phyloP scores from a whole-genome alignment of 2,888 invertebrate species.

The Folsomia manolachei region DNA sequence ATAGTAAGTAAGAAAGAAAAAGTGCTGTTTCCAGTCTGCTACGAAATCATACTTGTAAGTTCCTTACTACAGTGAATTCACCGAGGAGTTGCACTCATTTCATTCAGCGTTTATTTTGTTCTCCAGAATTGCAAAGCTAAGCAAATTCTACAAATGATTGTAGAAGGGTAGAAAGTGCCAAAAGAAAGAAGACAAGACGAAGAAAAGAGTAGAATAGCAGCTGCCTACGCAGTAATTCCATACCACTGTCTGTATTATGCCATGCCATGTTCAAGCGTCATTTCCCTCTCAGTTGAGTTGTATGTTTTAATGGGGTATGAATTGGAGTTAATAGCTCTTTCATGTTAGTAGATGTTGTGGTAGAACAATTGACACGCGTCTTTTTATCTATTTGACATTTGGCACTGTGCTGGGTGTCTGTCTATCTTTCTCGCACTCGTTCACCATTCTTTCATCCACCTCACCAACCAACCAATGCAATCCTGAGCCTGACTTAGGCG shows the following conservation, averaged over 20 bases:
- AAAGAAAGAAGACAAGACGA: background rate
- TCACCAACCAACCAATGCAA: background rate
- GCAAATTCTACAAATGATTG: background rate
- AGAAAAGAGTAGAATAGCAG: background rate
- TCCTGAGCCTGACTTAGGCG: too few relatives aligned
- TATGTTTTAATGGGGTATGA: slow-evolving; percentile 24
- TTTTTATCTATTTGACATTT: slow-evolving; percentile 21
- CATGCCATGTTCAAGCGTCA: background rate
- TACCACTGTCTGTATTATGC: background rate
- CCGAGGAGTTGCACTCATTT: too few relatives aligned
- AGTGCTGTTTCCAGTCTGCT: background rate
- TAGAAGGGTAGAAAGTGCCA: background rate
- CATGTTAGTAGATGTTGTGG: slow-evolving; percentile 20
- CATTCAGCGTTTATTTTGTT: background rate
- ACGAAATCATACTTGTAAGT: too few relatives aligned
- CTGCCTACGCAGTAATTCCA: background rate
- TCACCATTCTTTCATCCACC: background rate
- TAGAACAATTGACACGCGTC: slow-evolving; percentile 26
- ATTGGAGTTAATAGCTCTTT: slow-evolving; percentile 18
- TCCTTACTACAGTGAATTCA: too few relatives aligned
- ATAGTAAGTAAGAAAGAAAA: background rate
- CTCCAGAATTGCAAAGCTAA: slow-evolving; percentile 4
- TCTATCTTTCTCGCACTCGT: background rate
- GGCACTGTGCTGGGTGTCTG: background rate
- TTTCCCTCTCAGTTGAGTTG: slow-evolving; percentile 19